A percentile compares a stretch with the other conserved stretches of the same genome.
Evolutionary conservation across 2,888 invertebrate species (phyloP).

Genomic region (Encarsia formosa): DNA sequence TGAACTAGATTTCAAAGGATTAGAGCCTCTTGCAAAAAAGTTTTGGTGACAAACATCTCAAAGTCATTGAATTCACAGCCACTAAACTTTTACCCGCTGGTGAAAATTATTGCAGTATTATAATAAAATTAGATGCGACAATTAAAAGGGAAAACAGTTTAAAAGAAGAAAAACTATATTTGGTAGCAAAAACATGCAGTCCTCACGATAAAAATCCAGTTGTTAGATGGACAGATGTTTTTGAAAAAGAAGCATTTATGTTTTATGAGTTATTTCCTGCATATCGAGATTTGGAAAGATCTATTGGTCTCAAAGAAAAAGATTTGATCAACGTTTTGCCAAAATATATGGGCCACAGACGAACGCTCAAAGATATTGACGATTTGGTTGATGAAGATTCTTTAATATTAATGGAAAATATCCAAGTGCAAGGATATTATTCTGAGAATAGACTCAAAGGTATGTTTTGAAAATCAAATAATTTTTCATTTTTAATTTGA

Average conservation of each 20-base stretch:
- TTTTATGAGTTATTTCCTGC: conserved; percentile 55
- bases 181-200: conserved; percentile 60
- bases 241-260: conserved; percentile 57
- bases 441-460: conserved; percentile 54
- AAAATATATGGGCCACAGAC: conserved; percentile 56
- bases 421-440: conserved; percentile 54
- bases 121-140: conserved; percentile 46
- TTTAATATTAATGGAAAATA: conserved; percentile 58
- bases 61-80: not conserved
- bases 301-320: not conserved
- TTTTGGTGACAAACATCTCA: not conserved
- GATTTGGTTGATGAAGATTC: conserved; percentile 56
- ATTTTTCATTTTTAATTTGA: too few species aligned
- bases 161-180: conserved; percentile 46
- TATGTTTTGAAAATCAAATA: too few species aligned
- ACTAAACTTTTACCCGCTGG: conserved; percentile 39
- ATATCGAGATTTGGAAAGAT: conserved; percentile 52
- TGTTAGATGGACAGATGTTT: conserved; percentile 56
- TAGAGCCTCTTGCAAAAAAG: conserved; percentile 1
- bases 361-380: conserved; percentile 45
- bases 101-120: conserved; percentile 61
- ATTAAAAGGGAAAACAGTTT: conserved; percentile 23
- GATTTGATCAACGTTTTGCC: conserved; percentile 50
- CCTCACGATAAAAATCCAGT: conserved; percentile 52
- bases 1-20: too few species aligned